Conservation (phyloP, 1,140 invertebrate species). For the Venturia canescens region DNA sequence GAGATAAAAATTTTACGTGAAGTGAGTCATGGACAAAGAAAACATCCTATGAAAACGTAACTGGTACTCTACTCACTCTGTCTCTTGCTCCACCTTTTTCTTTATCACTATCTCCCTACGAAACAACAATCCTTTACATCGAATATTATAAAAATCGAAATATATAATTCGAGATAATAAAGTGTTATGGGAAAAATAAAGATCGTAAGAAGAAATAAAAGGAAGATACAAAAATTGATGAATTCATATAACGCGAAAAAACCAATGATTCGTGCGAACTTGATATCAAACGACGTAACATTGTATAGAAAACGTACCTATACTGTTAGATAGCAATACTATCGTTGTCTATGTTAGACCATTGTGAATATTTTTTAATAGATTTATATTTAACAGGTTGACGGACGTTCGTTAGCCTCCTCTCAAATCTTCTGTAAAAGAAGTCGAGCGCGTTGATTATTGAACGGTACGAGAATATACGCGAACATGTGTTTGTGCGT, state of each 20-base stretch:
- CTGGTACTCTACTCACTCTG: not conserved
- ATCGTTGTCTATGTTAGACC: slow-evolving; percentile 72
- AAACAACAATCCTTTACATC: slow-evolving; percentile 11
- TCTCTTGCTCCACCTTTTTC: not conserved
- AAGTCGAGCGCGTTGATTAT: slow-evolving; percentile 57
- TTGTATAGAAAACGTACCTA: slow-evolving; percentile 55
- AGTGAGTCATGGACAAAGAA: not conserved
- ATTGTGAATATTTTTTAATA: slow-evolving; percentile 75
- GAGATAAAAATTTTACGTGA: too few species aligned
- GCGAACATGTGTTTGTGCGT: not conserved
- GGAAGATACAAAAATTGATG: not conserved
- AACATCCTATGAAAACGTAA: not conserved
- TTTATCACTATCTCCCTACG: not conserved
- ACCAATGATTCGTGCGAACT: not conserved
- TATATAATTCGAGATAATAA: not conserved
- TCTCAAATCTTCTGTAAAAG: not conserved
- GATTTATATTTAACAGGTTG: slow-evolving; percentile 73
- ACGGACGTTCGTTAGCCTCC: slow-evolving; percentile 63
- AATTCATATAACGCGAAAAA: not conserved
- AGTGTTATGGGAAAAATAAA: not conserved
- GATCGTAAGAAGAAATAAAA: not conserved
- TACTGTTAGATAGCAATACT: slow-evolving; percentile 65
- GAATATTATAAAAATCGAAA: not conserved
- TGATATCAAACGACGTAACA: slow-evolving; percentile 65
- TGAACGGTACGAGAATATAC: slow-evolving; percentile 4